These are phyloP conservation scores for Thaumetopoea pityocampa DNA, from an alignment of 1,140 invertebrate genomes.

Conservation along the genomic window DNA sequence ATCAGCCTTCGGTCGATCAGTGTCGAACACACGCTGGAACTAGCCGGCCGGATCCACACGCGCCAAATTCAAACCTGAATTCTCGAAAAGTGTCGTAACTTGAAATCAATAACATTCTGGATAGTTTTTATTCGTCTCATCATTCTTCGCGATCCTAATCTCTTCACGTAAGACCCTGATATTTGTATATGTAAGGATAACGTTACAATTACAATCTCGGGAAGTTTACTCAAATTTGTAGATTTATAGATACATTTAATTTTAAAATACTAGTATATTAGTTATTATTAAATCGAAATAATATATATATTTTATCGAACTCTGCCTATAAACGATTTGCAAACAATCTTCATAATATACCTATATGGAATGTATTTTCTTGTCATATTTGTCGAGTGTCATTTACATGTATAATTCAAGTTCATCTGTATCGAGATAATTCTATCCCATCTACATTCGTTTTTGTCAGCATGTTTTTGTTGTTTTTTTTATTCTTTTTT, in stretches of 20 bases:
- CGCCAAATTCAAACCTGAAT: not conserved
- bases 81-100: slow-evolving; percentile 11
- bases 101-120: no score
- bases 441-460: slow-evolving; percentile 19
- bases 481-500: slow-evolving; percentile 68
- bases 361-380: slow-evolving; percentile 13
- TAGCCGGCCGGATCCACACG: slow-evolving; percentile 27
- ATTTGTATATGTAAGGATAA: no score
- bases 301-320: slow-evolving; percentile 27
- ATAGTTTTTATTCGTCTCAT: no score
- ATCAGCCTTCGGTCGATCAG: slow-evolving; percentile 54
- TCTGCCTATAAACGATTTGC: slow-evolving; percentile 27
- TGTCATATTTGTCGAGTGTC: slow-evolving; percentile 17
- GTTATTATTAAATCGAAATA: no score
- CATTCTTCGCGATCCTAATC: no score
- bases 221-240: slow-evolving; percentile 26
- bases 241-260: slow-evolving; percentile 12
- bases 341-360: slow-evolving; percentile 27
- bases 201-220: no score
- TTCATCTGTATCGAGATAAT: slow-evolving; percentile 23
- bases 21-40: slow-evolving; percentile 54
- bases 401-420: slow-evolving; percentile 10
- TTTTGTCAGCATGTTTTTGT: slow-evolving; percentile 59
- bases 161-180: no score
- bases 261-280: no score